phyloP scores from a whole-genome alignment of 2,797 vertebrate genomes.

The Pteropus rufus region DNA sequence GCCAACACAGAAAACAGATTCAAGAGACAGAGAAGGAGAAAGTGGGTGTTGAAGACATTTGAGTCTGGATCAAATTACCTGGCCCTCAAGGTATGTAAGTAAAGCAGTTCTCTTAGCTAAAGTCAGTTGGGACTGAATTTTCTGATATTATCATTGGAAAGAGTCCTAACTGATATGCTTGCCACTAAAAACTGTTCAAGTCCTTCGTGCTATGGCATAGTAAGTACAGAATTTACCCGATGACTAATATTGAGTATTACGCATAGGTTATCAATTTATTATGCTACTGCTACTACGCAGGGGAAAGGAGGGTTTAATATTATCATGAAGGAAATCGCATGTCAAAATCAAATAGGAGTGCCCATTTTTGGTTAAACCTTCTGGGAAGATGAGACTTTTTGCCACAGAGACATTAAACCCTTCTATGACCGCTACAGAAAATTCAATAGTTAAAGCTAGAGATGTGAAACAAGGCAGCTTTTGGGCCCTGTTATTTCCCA shows the following conservation, averaged over 20 bases:
- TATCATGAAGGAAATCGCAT: background rate
- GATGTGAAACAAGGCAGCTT: background rate
- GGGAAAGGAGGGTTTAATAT: background rate
- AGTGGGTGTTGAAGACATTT: background rate
- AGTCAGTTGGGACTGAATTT: slow-evolving; percentile 11
- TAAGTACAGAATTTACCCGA: background rate
- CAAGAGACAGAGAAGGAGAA: background rate
- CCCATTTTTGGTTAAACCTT: background rate
- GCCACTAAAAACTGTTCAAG: background rate
- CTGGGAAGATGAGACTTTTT: background rate
- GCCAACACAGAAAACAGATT: background rate
- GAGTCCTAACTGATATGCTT: background rate
- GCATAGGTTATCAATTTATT: background rate
- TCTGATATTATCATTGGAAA: background rate
- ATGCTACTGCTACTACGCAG: background rate
- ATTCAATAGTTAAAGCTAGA: background rate
- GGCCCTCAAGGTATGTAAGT: background rate
- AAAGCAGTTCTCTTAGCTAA: background rate
- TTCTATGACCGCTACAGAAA: background rate
- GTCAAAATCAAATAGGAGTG: background rate
- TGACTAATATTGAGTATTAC: background rate
- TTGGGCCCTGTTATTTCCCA: background rate
- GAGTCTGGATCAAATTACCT: background rate
- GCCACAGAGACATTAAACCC: background rate
- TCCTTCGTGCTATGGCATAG: background rate